Conservation (phyloP, 2,797 vertebrate species). For the Vipera ursinii region DNA sequence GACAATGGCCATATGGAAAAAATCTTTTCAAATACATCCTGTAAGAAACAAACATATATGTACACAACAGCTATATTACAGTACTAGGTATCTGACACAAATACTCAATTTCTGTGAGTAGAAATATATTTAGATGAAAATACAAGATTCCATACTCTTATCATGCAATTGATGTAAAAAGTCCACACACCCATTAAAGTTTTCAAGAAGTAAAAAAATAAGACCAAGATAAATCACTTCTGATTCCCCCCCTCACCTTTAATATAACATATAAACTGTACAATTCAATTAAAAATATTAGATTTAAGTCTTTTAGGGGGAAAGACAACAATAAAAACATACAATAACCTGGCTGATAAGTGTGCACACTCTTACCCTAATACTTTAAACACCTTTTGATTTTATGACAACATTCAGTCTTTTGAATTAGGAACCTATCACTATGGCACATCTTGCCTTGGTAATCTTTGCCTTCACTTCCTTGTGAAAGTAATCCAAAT, state of each 20-base stretch:
- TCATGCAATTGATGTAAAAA: background rate
- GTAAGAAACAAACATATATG: conserved; percentile 47
- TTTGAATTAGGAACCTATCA: background rate
- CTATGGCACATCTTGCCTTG: background rate
- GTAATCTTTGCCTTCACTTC: background rate
- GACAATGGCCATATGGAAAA: conserved; percentile 97
- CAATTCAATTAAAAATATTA: background rate
- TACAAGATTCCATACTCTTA: background rate
- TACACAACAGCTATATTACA: background rate
- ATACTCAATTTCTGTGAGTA: background rate
- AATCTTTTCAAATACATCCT: conserved; percentile 89
- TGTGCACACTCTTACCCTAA: background rate
- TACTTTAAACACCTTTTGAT: background rate
- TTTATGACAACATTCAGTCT: background rate
- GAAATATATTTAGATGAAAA: background rate
- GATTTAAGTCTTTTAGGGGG: background rate
- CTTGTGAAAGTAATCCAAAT: background rate
- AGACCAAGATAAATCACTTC: background rate
- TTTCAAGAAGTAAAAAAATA: background rate
- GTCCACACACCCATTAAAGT: background rate
- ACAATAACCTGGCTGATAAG: background rate
- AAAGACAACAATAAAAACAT: background rate
- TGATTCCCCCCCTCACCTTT: background rate
- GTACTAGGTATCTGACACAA: background rate
- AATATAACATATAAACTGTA: background rate